Evolutionary conservation across 2,888 invertebrate species (phyloP).

Genomic region (Carabus problematicus): DNA sequence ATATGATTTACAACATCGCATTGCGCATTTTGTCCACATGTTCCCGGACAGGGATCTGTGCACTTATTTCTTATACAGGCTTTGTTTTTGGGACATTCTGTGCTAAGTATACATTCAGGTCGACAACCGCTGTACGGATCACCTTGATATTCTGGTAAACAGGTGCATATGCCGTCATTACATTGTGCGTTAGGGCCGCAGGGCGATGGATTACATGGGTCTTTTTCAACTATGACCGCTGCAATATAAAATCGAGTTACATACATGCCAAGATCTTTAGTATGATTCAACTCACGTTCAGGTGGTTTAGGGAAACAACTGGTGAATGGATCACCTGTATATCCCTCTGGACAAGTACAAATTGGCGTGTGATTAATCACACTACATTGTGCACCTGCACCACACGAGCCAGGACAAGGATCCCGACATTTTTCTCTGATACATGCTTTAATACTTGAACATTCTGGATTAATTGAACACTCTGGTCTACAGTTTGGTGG

Average conservation of each 20-base stretch:
- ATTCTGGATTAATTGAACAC: conserved; percentile 73
- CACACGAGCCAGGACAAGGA: conserved; percentile 84
- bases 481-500: conserved; percentile 68
- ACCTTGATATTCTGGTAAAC: conserved; percentile 72
- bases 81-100: conserved; percentile 73
- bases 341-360: conserved; percentile 75
- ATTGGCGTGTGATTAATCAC: conserved; percentile 78
- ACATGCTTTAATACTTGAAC: conserved; percentile 77
- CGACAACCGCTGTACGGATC: conserved; percentile 74
- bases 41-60: conserved; percentile 75
- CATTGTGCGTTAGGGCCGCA: conserved; percentile 71
- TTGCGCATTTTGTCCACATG: conserved; percentile 76
- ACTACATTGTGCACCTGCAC: conserved; percentile 67
- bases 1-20: conserved; percentile 79
- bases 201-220: conserved; percentile 71
- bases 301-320: conserved; percentile 58
- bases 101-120: conserved; percentile 77
- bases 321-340: conserved; percentile 76
- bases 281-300: conserved; percentile 43
- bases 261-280: too few relatives aligned
- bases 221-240: conserved; percentile 50
- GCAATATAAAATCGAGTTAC: conserved; percentile 15
- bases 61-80: conserved; percentile 76
- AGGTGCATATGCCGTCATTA: conserved; percentile 72
- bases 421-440: conserved; percentile 78